These are phyloP conservation scores for Leptura quadrifasciata DNA, from an alignment of 2,888 invertebrate species.

Conservation along the genomic window DNA sequence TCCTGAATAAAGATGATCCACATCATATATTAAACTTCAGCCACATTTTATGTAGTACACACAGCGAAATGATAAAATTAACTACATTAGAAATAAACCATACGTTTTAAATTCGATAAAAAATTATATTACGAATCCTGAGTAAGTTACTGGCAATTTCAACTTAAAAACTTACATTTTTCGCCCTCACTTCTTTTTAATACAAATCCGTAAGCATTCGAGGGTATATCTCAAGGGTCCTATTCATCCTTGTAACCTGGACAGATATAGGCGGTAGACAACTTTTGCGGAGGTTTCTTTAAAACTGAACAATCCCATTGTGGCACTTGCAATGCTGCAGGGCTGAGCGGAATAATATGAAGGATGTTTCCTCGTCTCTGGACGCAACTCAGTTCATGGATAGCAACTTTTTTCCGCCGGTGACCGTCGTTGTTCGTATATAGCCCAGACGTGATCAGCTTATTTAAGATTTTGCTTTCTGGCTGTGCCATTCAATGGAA, in stretches of 20 bases:
- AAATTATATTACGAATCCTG: neutral
- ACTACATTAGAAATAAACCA: neutral
- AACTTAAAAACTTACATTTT: conserved; percentile 8
- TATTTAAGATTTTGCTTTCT: conserved; percentile 3
- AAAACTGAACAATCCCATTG: conserved; percentile 32
- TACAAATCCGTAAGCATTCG: conserved; percentile 4
- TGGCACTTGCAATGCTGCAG: conserved; percentile 25
- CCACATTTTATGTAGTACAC: too few relatives aligned
- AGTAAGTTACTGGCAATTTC: neutral
- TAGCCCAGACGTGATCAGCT: conserved; percentile 4
- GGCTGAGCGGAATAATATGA: conserved; percentile 29
- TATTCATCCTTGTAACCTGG: conserved; percentile 23
- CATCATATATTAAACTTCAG: too few relatives aligned
- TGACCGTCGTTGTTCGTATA: conserved; percentile 19
- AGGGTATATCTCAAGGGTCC: conserved; percentile 2
- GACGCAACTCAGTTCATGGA: conserved; percentile 11
- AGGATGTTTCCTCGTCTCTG: neutral
- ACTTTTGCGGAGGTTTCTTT: conserved; percentile 22
- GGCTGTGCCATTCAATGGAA: neutral
- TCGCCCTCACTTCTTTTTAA: conserved; percentile 5
- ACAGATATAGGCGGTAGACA: conserved; percentile 24
- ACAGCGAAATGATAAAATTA: too few relatives aligned
- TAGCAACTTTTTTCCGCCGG: conserved; percentile 12
- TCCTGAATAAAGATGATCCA: too few relatives aligned
- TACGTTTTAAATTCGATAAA: neutral